Evolutionary conservation across 2,797 vertebrate species (phyloP), one percentile per base, ranked within the genome.

Genomic region (Mormyrops attenuatus): DNA sequence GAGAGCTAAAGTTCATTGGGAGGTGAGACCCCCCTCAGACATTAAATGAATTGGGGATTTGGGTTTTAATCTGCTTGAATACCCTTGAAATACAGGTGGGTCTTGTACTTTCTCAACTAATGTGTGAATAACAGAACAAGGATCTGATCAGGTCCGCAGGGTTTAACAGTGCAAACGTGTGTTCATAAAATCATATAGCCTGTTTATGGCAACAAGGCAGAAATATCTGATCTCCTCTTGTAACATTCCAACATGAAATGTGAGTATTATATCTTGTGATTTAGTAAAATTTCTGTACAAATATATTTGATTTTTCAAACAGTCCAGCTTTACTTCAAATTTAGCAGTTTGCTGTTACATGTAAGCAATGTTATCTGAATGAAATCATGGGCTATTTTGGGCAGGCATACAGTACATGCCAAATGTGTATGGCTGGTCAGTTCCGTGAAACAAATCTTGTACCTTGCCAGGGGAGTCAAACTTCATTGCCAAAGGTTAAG

Each of bases 391-490:
- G 73, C 88, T 77, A 44, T 22, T 57, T 60, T 87, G 77, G 91
- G 90, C 88, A 85, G 90, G 91, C 90, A 91, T 90, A 91, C 87
- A 53, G 57, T 90, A 80, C 90, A 92, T 77, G 66, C 60, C 80
- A 63, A 63, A 49, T 92, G 92, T 92, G 91, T 92, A 87, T 93
- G 92, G 91, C 88, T 89, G 86, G 92, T 94, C 93, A 91, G 91
- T 92, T 89, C 91, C 82, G 86, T 88, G 90, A 92, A 94, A 94
- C 90, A 90, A 11, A 89, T 93, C 92, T 93, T 91, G 92, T 91
- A 90, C 91, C 89, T 55, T 90, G 91, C 90, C 89, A 88, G 92
- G 92, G 49, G 44, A 94, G 86, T 89, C 57, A 90, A 93, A 92
- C 90, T 90, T 91, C 89, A 87, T 90, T 41, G 90, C 88, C 90